These are phyloP conservation scores for Plebejus argus DNA, from an alignment of 2,888 invertebrate species.

Conservation along the genomic window DNA sequence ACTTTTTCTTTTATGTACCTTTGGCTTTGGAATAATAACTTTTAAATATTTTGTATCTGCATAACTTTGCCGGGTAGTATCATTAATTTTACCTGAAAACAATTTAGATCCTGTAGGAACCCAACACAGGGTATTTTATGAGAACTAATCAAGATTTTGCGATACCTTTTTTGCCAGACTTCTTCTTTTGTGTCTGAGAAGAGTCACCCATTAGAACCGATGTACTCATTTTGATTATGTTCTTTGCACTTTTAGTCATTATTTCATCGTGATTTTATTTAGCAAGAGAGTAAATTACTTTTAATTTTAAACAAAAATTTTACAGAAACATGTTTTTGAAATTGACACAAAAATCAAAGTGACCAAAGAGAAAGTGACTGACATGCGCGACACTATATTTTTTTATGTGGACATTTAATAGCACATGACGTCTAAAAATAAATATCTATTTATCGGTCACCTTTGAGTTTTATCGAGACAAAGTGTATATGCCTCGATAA, in stretches of 20 bases:
- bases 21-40: slow-evolving; percentile 56
- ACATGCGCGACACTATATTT: neutral
- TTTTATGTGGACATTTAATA: neutral
- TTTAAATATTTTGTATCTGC: slow-evolving; percentile 40
- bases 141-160: neutral
- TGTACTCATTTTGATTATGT: neutral
- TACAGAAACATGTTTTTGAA: neutral
- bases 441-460: too few relatives aligned
- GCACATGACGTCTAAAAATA: too few relatives aligned
- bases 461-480: too few relatives aligned
- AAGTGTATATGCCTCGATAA: too few relatives aligned
- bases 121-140: too few relatives aligned
- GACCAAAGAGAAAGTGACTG: too few relatives aligned
- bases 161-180: slow-evolving; percentile 38
- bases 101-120: neutral
- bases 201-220: slow-evolving; percentile 35
- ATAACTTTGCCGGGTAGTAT: slow-evolving; percentile 41
- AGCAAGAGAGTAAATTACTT: neutral
- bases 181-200: slow-evolving; percentile 45
- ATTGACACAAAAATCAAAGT: neutral
- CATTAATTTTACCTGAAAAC: slow-evolving; percentile 37
- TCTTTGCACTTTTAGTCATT: neutral
- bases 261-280: neutral
- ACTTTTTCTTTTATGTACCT: slow-evolving; percentile 38
- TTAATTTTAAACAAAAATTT: neutral